Conservation (phyloP, 1,140 invertebrate species). For the Drosophila arizonae region DNA sequence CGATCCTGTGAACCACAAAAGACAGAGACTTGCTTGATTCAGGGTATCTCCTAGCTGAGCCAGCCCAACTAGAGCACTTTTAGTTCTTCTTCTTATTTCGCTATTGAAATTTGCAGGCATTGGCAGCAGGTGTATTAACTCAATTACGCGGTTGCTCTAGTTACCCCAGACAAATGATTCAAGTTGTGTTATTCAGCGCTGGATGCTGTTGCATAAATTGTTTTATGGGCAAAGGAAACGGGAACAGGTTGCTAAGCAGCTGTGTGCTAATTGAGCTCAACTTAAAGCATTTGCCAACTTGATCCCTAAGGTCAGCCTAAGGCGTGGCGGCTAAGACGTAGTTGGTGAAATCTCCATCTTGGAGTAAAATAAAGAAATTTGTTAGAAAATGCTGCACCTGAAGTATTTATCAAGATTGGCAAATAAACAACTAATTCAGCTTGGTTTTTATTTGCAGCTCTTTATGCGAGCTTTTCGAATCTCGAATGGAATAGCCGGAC, state of each 20-base stretch:
- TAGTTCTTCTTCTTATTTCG: not conserved
- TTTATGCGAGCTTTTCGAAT: conserved; percentile 1
- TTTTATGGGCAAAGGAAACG: not conserved
- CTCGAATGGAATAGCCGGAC: not conserved
- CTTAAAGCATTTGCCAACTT: conserved; percentile 26
- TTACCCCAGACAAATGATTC: conserved; percentile 56
- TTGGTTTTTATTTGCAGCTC: conserved; percentile 18
- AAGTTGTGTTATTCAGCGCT: conserved; percentile 17
- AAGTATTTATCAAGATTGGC: conserved; percentile 46
- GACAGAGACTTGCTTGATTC: no score
- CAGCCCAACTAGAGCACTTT: no score
- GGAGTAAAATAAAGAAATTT: conserved; percentile 31
- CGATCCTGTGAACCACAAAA: no score
- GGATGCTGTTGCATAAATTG: conserved; percentile 31
- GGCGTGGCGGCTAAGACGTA: no score
- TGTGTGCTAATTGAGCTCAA: conserved; percentile 39
- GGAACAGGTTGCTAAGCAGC: conserved; percentile 8
- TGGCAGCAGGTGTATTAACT: conserved; percentile 63
- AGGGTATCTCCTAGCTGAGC: not conserved
- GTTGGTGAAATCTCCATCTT: not conserved
- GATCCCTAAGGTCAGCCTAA: no score
- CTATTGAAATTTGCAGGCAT: conserved; percentile 9
- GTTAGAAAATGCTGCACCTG: conserved; percentile 34
- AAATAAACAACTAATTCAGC: conserved; percentile 34
- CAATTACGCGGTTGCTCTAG: conserved; percentile 69